phyloP scores from a whole-genome alignment of 2,888 invertebrate genomes.

The Caenorhabditis panamensis region DNA sequence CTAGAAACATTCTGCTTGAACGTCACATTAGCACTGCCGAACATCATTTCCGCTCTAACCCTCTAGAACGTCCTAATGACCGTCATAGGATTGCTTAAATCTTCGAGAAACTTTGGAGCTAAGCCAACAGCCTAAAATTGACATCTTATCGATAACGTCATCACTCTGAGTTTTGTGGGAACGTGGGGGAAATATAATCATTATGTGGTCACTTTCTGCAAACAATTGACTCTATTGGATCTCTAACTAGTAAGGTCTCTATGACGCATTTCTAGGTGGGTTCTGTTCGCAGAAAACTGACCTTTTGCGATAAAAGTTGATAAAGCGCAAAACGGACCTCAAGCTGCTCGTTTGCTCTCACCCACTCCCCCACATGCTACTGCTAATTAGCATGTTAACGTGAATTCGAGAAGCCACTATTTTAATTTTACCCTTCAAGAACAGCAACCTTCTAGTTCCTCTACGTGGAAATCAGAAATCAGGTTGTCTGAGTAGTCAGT shows the following conservation, averaged over 20 bases:
- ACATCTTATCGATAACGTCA: conserved; percentile 39
- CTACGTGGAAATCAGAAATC: no score
- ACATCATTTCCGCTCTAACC: conserved; percentile 29
- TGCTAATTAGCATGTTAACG: conserved; percentile 20
- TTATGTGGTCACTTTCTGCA: background rate
- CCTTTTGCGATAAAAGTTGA: conserved; percentile 2
- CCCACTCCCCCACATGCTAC: background rate
- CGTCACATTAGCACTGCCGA: conserved; percentile 26
- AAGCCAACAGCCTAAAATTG: conserved; percentile 12
- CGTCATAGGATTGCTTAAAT: conserved; percentile 50
- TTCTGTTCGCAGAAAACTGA: background rate
- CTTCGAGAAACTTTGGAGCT: conserved; percentile 16
- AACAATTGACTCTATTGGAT: conserved; percentile 9
- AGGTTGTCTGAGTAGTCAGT: background rate
- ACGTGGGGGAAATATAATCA: background rate
- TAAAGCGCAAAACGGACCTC: background rate
- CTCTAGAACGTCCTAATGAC: conserved; percentile 34
- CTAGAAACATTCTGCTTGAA: conserved; percentile 1
- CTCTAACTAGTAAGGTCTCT: background rate
- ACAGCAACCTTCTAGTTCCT: background rate
- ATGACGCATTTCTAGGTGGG: background rate
- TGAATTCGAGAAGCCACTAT: background rate
- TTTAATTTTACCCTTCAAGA: background rate
- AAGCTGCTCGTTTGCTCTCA: background rate
- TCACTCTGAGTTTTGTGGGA: background rate